Evolutionary conservation across 2,113 vertebrate species (phyloP).

Genomic region (Cranoglanis bouderius): DNA sequence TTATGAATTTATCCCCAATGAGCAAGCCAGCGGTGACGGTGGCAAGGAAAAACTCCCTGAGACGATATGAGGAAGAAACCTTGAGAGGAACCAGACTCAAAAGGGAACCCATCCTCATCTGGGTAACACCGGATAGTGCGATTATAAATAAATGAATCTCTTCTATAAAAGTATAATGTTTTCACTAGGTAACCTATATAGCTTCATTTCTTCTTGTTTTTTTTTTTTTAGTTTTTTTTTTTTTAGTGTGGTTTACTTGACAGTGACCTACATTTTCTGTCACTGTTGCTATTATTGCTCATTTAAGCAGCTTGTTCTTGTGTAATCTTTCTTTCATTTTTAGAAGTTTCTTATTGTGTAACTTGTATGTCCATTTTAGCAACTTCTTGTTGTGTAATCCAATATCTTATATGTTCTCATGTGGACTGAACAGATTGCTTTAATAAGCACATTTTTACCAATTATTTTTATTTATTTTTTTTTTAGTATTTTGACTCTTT

Average conservation of each 20-base stretch:
- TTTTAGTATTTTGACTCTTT: not conserved
- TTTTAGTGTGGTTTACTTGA: too few species aligned
- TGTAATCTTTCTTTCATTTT: not conserved
- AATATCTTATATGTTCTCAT: not conserved
- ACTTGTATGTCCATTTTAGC: not conserved
- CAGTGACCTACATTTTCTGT: not conserved
- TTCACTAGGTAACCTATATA: not conserved
- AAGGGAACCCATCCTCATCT: too few species aligned
- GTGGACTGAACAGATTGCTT: not conserved
- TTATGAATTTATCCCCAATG: too few species aligned
- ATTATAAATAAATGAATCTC: too few species aligned
- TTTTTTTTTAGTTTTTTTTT: not conserved
- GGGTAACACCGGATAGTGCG: too few species aligned
- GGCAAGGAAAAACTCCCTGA: too few species aligned
- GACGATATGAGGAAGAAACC: too few species aligned
- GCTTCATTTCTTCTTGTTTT: not conserved
- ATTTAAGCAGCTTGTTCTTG: not conserved
- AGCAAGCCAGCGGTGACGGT: too few species aligned
- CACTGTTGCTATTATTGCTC: not conserved
- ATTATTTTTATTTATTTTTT: not conserved
- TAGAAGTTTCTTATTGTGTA: not conserved
- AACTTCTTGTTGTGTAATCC: not conserved
- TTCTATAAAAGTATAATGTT: too few species aligned
- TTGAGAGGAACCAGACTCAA: too few species aligned
- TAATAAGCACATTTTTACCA: not conserved